Base-by-base conservation (phyloP, 2,888 invertebrate genomes). In the Pristionchus fissidentatus region DNA sequence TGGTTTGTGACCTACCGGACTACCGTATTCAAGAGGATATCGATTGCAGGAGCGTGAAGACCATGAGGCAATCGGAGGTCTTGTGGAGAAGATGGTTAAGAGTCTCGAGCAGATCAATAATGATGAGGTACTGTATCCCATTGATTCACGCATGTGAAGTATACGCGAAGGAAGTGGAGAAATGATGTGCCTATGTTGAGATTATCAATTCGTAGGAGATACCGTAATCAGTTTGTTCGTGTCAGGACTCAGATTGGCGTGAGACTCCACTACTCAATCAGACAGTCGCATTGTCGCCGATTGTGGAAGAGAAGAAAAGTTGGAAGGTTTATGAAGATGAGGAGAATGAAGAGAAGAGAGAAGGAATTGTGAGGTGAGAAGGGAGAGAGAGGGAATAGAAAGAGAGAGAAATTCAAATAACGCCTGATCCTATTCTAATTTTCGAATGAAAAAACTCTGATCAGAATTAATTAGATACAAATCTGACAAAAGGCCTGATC, bases 311-410 rank as follows among this genome's bases (percentile, higher is more conserved):
- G 57, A 57, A 13, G 32, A 57, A 57, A 57, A n/a, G n/a, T n/a
- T 57, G 57, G 57, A 57, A 7, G 26, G 29, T 57, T 13, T 57
- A 57, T 57, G 57, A 57, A 57, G 57, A 57, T 57, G 57, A 57
- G 32, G 29, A 57, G 10, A 19, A 8, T 7, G 8, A 49, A 49
- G 52, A 52, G 52, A 13, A 52, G 52, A n/a, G n/a, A n/a, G n/a
- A n/a, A n/a, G n/a, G 52, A 52, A 10, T 22, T 52, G 3, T 52
- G 52, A 8, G 15, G 52, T 15, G 52, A 19, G 52, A n/a, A 19
- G 52, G 52, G 7, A 10, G 46, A 46, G 46, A n/a, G n/a, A n/a
- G n/a, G n/a, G n/a, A n/a, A n/a, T n/a, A n/a, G n/a, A n/a, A n/a
- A n/a, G n/a, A n/a, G n/a, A n/a, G n/a, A n/a, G n/a, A n/a, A n/a